A percentile compares a stretch with the other conserved stretches of the same genome.
Evolutionary conservation across 64 coral and sea anemone genomes (phyloP).

Genomic region (Acropora tenuis): DNA sequence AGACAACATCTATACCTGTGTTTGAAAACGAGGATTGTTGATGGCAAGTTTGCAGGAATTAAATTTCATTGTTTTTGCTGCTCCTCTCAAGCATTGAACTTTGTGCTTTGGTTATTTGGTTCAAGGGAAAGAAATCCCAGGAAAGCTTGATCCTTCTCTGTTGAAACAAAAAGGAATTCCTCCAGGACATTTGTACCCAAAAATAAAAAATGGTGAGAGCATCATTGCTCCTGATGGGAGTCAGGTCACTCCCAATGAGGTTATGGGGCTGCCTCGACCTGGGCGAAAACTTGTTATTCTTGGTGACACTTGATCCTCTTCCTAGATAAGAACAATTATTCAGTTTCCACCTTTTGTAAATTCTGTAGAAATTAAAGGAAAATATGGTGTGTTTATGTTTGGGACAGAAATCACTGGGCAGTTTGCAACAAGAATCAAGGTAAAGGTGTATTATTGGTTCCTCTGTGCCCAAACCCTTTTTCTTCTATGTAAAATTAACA

Average conservation of each 20-base stretch:
- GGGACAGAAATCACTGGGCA: slow-evolving; percentile 83
- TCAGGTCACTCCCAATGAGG: slow-evolving; percentile 68
- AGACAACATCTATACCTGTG: slow-evolving; percentile 70
- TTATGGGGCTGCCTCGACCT: slow-evolving; percentile 67
- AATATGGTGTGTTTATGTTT: not conserved
- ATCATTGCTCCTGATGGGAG: slow-evolving; percentile 73
- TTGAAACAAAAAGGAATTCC: slow-evolving; percentile 87
- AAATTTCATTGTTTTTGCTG: slow-evolving; percentile 69
- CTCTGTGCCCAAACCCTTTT: too few species aligned
- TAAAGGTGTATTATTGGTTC: too few species aligned
- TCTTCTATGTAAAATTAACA: too few species aligned
- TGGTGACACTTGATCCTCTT: slow-evolving; percentile 90
- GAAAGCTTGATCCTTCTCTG: slow-evolving; percentile 85
- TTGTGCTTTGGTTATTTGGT: slow-evolving; percentile 92
- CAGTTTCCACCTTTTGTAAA: too few species aligned
- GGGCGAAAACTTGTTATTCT: slow-evolving; percentile 91
- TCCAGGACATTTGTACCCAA: slow-evolving; percentile 92
- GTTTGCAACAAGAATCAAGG: slow-evolving; percentile 76
- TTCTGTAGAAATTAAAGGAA: too few species aligned
- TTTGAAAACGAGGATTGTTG: slow-evolving; percentile 15
- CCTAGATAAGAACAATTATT: slow-evolving; percentile 18
- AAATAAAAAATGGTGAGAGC: slow-evolving; percentile 87
- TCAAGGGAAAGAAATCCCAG: slow-evolving; percentile 75
- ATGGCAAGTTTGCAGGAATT: slow-evolving; percentile 87
- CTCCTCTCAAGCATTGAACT: slow-evolving; percentile 76